Conservation (phyloP, 2,888 invertebrate genomes). For the Coenonympha glycerion region DNA sequence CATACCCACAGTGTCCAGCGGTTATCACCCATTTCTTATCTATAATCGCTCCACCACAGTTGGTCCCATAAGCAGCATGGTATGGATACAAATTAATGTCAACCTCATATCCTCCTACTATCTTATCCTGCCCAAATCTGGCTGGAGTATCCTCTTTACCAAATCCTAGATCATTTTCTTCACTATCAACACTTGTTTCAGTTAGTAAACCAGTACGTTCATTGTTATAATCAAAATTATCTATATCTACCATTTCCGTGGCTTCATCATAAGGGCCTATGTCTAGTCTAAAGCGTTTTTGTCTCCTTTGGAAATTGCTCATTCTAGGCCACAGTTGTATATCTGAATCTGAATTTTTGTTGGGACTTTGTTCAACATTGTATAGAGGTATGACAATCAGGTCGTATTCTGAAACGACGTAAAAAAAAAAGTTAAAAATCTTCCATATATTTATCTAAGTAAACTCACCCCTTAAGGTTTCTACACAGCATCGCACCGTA, state of each 20-base stretch:
- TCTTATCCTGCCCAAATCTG: constrained; percentile 50
- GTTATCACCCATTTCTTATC: constrained; percentile 59
- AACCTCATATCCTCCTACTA: constrained; percentile 61
- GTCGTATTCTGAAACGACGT: constrained; percentile 42
- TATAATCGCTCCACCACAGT: constrained; percentile 67
- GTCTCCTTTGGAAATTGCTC: constrained; percentile 23
- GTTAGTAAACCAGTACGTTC: constrained; percentile 28
- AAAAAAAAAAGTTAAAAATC: background rate
- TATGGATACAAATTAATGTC: constrained; percentile 66
- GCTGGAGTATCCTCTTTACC: constrained; percentile 5
- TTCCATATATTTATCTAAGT: too few species aligned
- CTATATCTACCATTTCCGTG: constrained; percentile 48
- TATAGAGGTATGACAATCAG: constrained; percentile 50
- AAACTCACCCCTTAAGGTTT: too few species aligned
- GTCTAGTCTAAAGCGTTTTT: constrained; percentile 40
- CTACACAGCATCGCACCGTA: too few species aligned
- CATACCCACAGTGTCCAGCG: constrained; percentile 71
- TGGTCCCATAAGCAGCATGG: constrained; percentile 60
- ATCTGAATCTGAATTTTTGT: constrained; percentile 1
- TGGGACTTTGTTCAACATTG: constrained; percentile 18
- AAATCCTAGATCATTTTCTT: background rate
- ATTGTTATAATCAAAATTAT: constrained; percentile 46
- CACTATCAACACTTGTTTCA: background rate
- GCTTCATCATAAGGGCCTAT: constrained; percentile 53
- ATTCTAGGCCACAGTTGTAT: constrained; percentile 6